Evolutionary conservation across 1,140 invertebrate genomes (phyloP).

Genomic region (Acyrthosiphon pisum): DNA sequence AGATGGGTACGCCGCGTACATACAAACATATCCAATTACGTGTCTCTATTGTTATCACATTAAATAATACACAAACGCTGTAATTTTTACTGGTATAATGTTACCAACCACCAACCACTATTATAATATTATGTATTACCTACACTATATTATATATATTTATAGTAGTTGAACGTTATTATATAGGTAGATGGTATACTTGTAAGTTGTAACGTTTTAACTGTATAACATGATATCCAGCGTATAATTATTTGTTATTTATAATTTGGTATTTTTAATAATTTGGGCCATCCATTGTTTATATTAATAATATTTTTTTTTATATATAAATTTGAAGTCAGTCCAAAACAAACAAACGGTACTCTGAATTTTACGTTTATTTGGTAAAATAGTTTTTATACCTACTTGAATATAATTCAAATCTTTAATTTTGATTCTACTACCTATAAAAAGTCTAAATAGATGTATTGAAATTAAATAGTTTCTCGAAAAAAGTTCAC

Average conservation of each 20-base stretch:
- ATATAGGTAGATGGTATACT: not conserved
- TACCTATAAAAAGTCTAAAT: not conserved
- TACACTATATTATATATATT: too few species aligned
- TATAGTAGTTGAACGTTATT: not conserved
- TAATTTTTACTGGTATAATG: not conserved
- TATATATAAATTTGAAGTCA: not conserved
- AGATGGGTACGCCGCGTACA: not conserved
- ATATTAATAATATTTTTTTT: slow-evolving; percentile 10
- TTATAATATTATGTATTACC: not conserved
- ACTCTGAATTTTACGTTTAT: not conserved
- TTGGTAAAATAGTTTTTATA: not conserved
- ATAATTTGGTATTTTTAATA: not conserved
- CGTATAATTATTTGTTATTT: not conserved
- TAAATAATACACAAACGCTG: not conserved
- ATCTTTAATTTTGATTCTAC: not conserved
- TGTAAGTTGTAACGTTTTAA: not conserved
- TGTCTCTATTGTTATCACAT: not conserved
- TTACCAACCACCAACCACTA: not conserved
- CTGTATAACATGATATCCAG: not conserved
- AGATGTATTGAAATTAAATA: not conserved
- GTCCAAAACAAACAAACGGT: not conserved
- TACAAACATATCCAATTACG: not conserved
- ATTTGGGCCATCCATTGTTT: not conserved
- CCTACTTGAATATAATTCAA: not conserved
- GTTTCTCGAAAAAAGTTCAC: not conserved